Percentiles rank a stretch among this genome's conserved stretches.
phyloP scores from a whole-genome alignment of 2,797 vertebrate species.

The Streptopelia turtur region DNA sequence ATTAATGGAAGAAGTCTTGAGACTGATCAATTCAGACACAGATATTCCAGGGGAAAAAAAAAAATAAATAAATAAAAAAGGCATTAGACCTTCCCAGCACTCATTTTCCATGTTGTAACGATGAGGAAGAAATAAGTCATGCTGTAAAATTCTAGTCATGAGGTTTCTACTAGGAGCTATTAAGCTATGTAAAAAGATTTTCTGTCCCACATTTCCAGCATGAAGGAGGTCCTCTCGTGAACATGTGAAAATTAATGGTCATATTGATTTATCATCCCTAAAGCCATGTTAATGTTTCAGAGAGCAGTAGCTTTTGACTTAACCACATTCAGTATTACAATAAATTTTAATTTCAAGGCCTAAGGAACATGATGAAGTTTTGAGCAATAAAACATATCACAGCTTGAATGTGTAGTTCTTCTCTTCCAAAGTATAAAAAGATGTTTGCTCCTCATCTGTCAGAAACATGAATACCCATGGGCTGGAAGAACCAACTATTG shows the following conservation, averaged over 20 bases:
- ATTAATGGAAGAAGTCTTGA: background rate
- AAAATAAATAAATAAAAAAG: background rate
- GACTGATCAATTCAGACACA: background rate
- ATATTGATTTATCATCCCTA: background rate
- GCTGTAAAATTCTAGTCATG: background rate
- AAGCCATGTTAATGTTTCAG: background rate
- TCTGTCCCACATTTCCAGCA: background rate
- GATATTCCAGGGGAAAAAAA: background rate
- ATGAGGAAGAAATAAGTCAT: background rate
- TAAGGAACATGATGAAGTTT: constrained; percentile 24
- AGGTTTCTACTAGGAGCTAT: background rate
- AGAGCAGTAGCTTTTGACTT: background rate
- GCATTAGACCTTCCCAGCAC: background rate
- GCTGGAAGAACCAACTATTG: background rate
- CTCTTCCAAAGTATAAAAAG: background rate
- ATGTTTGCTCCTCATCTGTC: background rate
- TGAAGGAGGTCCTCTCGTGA: background rate
- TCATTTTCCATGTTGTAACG: background rate
- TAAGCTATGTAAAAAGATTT: background rate
- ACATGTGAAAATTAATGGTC: background rate
- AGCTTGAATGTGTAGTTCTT: background rate
- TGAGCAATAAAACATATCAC: background rate
- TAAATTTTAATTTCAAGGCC: constrained; percentile 57
- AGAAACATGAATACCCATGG: background rate
- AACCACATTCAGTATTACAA: background rate